Percentiles rank a stretch among this genome's conserved stretches.
Conservation (phyloP, 2,888 invertebrate species). For the Trachelus troglodyta region DNA sequence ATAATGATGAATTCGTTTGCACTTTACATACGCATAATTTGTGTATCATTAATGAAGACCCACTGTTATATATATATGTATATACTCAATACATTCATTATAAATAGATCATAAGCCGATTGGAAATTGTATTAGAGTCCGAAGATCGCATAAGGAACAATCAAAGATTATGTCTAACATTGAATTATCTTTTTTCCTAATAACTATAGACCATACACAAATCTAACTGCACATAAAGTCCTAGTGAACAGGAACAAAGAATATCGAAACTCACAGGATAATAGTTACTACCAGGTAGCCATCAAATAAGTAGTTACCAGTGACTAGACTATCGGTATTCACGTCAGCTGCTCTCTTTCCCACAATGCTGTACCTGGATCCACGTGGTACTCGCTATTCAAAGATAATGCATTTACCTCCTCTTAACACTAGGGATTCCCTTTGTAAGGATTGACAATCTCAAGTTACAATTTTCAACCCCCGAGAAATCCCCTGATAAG, state of each 20-base stretch:
- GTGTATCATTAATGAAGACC: too few relatives aligned
- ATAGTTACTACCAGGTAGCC: neutral
- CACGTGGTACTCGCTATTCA: constrained; percentile 44
- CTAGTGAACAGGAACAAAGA: neutral
- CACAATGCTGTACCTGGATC: constrained; percentile 56
- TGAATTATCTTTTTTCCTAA: neutral
- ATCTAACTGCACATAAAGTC: neutral
- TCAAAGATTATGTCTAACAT: neutral
- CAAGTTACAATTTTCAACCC: neutral
- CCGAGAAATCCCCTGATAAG: neutral
- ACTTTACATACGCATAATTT: neutral
- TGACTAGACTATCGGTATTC: constrained; percentile 44
- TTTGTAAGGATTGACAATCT: neutral
- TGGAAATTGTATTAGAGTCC: neutral
- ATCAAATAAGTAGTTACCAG: constrained; percentile 4
- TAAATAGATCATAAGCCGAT: too few relatives aligned
- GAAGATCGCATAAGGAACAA: neutral
- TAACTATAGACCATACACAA: neutral
- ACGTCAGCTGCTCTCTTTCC: constrained; percentile 53
- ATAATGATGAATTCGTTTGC: neutral
- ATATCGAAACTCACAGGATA: constrained; percentile 3
- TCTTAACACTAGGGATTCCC: constrained; percentile 4
- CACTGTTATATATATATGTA: too few relatives aligned
- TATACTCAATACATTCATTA: too few relatives aligned
- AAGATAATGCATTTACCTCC: constrained; percentile 43